phyloP scores from a whole-genome alignment of 2,113 vertebrate species.

The Cinclus cinclus region DNA sequence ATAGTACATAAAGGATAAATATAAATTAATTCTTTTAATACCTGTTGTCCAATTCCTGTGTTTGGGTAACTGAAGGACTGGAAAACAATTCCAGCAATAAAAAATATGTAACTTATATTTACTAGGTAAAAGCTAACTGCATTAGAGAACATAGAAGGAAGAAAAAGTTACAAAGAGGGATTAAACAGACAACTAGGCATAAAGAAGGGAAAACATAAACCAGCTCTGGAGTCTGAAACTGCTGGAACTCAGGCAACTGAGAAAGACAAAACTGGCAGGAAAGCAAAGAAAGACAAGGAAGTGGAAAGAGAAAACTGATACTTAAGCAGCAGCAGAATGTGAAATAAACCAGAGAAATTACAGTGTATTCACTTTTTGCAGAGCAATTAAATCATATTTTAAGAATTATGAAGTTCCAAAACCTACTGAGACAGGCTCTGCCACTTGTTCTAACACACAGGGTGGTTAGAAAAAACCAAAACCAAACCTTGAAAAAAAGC shows the following conservation, averaged over 20 bases:
- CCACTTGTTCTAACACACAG: neutral
- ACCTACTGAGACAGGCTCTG: neutral
- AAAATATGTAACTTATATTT: neutral
- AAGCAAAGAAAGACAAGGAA: neutral
- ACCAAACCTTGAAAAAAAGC: neutral
- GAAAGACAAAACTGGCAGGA: neutral
- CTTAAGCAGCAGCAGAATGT: neutral
- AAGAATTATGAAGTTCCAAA: neutral
- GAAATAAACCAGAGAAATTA: neutral
- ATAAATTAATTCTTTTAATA: neutral
- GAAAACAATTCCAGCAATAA: neutral
- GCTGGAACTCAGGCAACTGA: neutral
- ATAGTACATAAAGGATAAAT: neutral
- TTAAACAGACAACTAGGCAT: neutral
- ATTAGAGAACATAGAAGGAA: neutral
- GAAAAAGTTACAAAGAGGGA: neutral
- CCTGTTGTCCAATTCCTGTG: neutral
- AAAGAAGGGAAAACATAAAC: neutral
- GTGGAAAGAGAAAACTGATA: neutral
- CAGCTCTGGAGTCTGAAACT: neutral
- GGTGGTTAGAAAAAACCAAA: neutral
- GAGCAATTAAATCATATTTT: neutral
- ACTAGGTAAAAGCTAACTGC: neutral
- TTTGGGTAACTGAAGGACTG: neutral
- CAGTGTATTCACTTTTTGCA: neutral